Evolutionary conservation across 2,113 vertebrate genomes (phyloP), one percentile per base, ranked within the genome.

Genomic region (Chionis minor): DNA sequence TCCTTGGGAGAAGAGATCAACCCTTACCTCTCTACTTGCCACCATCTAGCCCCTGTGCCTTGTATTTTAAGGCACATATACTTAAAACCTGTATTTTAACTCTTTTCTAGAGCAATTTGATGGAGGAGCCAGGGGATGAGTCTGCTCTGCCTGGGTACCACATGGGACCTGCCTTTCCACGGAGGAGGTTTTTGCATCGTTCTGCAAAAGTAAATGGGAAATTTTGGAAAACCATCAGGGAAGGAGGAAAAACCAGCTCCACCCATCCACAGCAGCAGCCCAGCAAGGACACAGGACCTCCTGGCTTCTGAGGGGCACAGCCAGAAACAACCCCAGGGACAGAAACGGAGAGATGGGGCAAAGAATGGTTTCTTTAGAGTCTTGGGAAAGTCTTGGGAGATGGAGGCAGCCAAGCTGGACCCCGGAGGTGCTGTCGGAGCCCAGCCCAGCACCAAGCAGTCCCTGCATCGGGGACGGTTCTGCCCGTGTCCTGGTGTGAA

Each of bases 351-450:
- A 51, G 30, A 51, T 3, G 8, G 63, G 38, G 45, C 28, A 86
- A 52, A 45, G 12, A 65, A 16, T 13, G 11, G 3, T 32, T 90
- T 65, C 22, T 77, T 24, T 14, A 6, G 61, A 66, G 47, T n/a
- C 45, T 38, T 70, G 23, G 16, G 47, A 33, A 79, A 49, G 40
- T 3, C 38, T 38, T 38, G 26, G 82, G 40, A 79, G 71, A 11
- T 45, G 47, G 66, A 59, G 24, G 21, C 4, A 54, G 42, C 30
- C 0, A 2, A 28, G 62, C 22, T 3, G 18, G 66, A 61, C 1
- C 11, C 13, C 4, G 1, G 55, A 0, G 1, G 62, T 56, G 55
- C 58, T 4, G 45, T 19, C 1, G 3, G 55, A 61, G 35, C 62
- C 52, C 84, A 91, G 81, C 26, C 56, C 47, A 23, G 45, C 26